These are phyloP conservation scores for Saccostrea cuccullata DNA, from an alignment of 1,140 invertebrate genomes.

Conservation along the genomic window DNA sequence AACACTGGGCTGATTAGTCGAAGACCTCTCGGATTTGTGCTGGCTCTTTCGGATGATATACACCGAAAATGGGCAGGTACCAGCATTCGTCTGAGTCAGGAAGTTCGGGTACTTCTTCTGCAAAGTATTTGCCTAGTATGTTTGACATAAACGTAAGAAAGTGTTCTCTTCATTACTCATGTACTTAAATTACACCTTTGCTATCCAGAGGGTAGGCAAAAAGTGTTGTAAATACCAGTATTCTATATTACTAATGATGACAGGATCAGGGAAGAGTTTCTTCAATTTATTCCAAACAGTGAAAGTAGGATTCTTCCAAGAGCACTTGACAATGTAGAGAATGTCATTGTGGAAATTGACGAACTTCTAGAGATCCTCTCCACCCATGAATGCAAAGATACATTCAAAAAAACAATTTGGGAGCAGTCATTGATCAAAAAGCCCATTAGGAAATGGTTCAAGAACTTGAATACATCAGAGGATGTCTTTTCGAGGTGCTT, in stretches of 20 bases:
- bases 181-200: no score
- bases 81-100: no score
- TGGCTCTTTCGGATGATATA: conserved; percentile 48
- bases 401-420: not conserved
- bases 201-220: no score
- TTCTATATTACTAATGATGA: conserved; percentile 14
- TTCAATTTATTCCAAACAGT: conserved; percentile 26
- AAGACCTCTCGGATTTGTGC: conserved; percentile 46
- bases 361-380: conserved; percentile 43
- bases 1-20: conserved; percentile 37
- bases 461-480: conserved; percentile 49
- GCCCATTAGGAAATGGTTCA: conserved; percentile 52
- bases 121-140: no score
- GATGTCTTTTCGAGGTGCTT: conserved; percentile 52
- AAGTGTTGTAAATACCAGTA: no score
- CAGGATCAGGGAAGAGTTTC: conserved; percentile 41
- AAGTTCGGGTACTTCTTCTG: no score
- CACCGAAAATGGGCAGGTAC: conserved; percentile 45
- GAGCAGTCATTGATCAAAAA: conserved; percentile 53
- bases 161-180: no score
- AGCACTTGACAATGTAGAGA: conserved; percentile 38
- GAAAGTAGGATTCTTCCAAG: conserved; percentile 40
- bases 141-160: no score
- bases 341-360: conserved; percentile 33
- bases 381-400: conserved; percentile 35